phyloP scores from a whole-genome alignment of 2,113 vertebrate genomes.

The Gopherus evgoodei region DNA sequence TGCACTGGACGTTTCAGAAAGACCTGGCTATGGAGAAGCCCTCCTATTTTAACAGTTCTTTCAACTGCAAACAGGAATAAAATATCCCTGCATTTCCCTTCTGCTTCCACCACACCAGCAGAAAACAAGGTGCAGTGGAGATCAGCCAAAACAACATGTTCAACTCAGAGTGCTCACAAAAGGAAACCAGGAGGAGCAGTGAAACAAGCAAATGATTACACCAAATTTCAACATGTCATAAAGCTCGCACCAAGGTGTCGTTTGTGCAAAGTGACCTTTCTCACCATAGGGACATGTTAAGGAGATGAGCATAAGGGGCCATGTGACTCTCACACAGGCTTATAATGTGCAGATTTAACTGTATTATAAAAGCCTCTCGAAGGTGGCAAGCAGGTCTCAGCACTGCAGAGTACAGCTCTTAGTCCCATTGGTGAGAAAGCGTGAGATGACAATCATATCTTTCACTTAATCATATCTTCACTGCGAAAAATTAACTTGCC shows the following conservation, averaged over 20 bases:
- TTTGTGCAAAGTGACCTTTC: conserved; percentile 70
- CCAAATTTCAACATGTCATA: conserved; percentile 57
- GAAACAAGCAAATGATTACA: conserved; percentile 61
- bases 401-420: neutral
- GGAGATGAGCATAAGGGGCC: conserved; percentile 33
- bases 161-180: neutral
- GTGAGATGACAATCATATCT: neutral
- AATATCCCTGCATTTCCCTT: neutral
- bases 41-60: neutral
- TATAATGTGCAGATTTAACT: neutral
- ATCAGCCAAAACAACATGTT: neutral
- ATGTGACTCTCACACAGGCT: neutral
- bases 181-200: neutral
- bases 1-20: fast-evolving
- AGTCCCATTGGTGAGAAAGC: neutral
- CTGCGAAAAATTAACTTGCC: neutral
- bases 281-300: conserved; percentile 6
- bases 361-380: neutral
- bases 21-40: neutral
- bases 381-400: neutral
- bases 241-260: conserved; percentile 58
- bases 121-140: neutral
- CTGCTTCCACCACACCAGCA: neutral
- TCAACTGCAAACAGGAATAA: conserved; percentile 41
- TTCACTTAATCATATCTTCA: neutral